Conservation (phyloP, 2,797 vertebrate species). For the Podargus strigoides region DNA sequence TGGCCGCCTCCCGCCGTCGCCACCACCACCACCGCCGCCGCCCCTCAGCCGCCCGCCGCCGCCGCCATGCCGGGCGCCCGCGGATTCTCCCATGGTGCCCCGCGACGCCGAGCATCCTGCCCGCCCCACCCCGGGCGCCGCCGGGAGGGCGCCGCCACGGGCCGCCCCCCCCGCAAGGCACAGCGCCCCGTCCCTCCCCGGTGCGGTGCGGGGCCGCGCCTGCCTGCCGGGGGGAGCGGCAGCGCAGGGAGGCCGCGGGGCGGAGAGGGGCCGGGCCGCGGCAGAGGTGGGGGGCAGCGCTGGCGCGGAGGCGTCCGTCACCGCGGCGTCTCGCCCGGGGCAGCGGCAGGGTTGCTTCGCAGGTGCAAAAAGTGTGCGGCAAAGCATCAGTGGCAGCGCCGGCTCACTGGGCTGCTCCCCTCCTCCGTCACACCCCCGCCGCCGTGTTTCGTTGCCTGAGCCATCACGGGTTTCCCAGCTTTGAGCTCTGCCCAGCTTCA, state of each 20-base stretch:
- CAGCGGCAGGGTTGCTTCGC: neutral
- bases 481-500: neutral
- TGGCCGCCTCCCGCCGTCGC: constrained; percentile 55
- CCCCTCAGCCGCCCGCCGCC: constrained; percentile 15
- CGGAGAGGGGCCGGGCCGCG: neutral
- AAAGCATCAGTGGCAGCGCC: neutral
- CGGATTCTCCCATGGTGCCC: constrained; percentile 72
- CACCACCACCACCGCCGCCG: neutral
- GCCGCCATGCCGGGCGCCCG: constrained; percentile 57
- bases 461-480: neutral
- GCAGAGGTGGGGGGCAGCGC: neutral
- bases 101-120: constrained; percentile 44
- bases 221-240: neutral
- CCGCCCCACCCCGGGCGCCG: neutral
- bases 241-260: neutral
- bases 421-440: neutral
- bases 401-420: neutral
- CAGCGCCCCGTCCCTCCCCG: neutral
- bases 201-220: too few species aligned
- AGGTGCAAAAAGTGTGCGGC: neutral
- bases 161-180: neutral
- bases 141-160: neutral
- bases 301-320: neutral
- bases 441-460: neutral
- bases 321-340: neutral